phyloP scores from a whole-genome alignment of 2,113 vertebrate genomes.

The Formicarius rufipectus region DNA sequence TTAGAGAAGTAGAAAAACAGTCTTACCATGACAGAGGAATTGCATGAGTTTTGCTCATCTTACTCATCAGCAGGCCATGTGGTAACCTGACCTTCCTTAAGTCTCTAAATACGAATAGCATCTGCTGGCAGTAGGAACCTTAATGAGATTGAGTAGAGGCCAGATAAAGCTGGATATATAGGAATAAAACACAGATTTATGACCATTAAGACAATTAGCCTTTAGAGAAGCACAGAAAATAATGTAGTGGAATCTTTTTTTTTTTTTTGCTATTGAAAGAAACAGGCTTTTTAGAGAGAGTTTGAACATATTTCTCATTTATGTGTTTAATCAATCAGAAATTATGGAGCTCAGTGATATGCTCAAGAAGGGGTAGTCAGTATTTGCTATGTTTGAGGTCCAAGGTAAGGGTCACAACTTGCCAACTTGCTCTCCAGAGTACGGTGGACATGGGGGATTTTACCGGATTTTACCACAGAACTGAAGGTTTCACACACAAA shows the following conservation, averaged over 20 bases:
- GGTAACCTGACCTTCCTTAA: not conserved
- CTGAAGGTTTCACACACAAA: not conserved
- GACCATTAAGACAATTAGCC: not conserved
- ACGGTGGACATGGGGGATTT: not conserved
- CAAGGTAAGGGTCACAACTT: not conserved
- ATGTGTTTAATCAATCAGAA: not conserved
- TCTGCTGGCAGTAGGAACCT: conserved; percentile 1
- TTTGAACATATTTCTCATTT: not conserved
- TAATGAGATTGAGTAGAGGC: conserved; percentile 1
- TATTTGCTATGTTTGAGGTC: not conserved
- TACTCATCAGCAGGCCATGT: not conserved
- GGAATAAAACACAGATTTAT: not conserved
- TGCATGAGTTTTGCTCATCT: not conserved
- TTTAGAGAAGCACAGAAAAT: not conserved
- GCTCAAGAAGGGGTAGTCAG: not conserved
- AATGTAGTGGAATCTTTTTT: not conserved
- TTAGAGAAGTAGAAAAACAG: not conserved
- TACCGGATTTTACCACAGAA: not conserved
- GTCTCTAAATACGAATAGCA: not conserved
- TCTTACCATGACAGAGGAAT: not conserved
- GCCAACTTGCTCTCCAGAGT: not conserved
- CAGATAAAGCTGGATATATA: not conserved
- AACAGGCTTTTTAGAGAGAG: not conserved
- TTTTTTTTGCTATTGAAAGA: not conserved
- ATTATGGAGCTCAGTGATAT: not conserved